Conservation (phyloP, 1,140 invertebrate species). For the Hyphantria cunea region DNA sequence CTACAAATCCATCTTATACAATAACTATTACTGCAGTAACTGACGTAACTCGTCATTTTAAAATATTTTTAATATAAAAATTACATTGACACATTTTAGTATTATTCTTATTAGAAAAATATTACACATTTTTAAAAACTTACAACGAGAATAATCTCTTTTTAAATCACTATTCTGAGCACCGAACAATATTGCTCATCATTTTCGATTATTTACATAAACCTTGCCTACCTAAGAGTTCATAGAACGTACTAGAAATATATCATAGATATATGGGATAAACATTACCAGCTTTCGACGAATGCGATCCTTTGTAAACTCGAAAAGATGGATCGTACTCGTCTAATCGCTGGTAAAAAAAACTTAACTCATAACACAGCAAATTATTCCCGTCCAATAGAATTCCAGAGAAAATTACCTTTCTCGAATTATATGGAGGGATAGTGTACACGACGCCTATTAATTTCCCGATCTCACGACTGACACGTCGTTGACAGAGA, state of each 20-base stretch:
- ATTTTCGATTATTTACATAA: conserved; percentile 60
- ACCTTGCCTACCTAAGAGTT: conserved; percentile 82
- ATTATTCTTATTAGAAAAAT: conserved; percentile 25
- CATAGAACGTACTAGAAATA: conserved; percentile 97
- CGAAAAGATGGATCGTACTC: conserved; percentile 45
- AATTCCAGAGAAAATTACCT: conserved; percentile 80
- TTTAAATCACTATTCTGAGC: conserved; percentile 33
- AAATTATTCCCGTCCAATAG: conserved; percentile 61
- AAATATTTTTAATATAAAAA: conserved; percentile 38
- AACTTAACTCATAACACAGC: conserved; percentile 63
- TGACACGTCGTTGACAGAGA: conserved; percentile 42
- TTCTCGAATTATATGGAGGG: conserved; percentile 75
- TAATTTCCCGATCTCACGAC: conserved; percentile 37
- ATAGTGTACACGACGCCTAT: conserved; percentile 42
- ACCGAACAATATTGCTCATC: conserved; percentile 21
- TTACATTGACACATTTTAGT: conserved; percentile 20
- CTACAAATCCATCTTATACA: conserved; percentile 28
- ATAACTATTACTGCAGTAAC: conserved; percentile 33
- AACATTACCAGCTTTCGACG: conserved; percentile 87
- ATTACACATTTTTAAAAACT: conserved; percentile 30
- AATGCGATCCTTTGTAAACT: conserved; percentile 35
- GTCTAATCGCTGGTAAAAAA: conserved; percentile 72
- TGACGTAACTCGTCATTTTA: conserved; percentile 48
- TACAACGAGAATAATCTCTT: conserved; percentile 41
- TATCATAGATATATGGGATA: conserved; percentile 98